A percentile compares a stretch with the other conserved stretches of the same genome.
Evolutionary conservation across 2,797 vertebrate species (phyloP).

Genomic region (Danio choprae): DNA sequence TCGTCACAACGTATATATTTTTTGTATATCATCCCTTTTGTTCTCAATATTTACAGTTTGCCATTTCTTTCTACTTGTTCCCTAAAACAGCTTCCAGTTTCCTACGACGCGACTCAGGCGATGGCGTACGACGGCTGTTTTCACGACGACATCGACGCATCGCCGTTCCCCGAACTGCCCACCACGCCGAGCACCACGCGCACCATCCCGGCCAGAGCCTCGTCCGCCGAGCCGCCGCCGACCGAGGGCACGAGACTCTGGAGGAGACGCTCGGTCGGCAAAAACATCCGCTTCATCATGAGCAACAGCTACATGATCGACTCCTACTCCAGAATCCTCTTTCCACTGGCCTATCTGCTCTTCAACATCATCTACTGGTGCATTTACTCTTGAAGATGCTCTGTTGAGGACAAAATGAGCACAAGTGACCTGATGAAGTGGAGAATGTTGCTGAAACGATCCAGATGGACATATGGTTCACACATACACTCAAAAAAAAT

Average conservation of each 20-base stretch:
- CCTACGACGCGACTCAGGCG: conserved; percentile 81
- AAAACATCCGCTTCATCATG: conserved; percentile 83
- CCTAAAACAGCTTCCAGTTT: conserved; percentile 79
- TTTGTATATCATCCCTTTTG: neutral
- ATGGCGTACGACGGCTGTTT: conserved; percentile 91
- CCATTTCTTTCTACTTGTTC: conserved; percentile 44
- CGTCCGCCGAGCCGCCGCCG: conserved; percentile 64
- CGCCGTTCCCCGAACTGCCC: conserved; percentile 73
- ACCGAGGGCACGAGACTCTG: conserved; percentile 75
- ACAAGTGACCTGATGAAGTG: conserved; percentile 6
- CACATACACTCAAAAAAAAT: too few species aligned
- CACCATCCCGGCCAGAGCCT: conserved; percentile 71
- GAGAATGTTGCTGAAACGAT: neutral
- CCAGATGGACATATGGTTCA: neutral
- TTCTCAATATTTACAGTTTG: neutral
- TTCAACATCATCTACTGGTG: conserved; percentile 95
- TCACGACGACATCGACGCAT: conserved; percentile 81
- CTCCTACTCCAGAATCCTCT: conserved; percentile 89
- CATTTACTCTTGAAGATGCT: conserved; percentile 77
- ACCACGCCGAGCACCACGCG: conserved; percentile 79
- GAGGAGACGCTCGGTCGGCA: conserved; percentile 78
- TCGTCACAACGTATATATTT: neutral
- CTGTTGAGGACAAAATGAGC: neutral
- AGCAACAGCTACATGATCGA: conserved; percentile 92
- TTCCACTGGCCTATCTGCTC: conserved; percentile 87